Base-by-base conservation (phyloP, 2,797 vertebrate genomes). In the Sebastes cheni region DNA sequence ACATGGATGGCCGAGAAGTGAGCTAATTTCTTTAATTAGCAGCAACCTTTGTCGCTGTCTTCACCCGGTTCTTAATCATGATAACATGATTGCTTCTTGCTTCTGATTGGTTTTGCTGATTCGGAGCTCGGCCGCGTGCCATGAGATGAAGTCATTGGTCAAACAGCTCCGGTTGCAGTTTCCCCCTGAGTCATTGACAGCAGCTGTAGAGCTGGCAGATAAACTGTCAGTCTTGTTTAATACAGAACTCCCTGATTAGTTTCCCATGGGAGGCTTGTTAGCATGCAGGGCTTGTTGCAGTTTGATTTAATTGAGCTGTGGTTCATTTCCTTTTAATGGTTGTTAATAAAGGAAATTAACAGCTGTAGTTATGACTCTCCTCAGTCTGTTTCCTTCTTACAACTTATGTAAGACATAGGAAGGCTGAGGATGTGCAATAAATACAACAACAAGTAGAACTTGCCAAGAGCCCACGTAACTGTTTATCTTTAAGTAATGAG, bases 401-500 rank as follows among this genome's bases (percentile, higher is more conserved):
- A 11, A 6, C 42, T 54, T 18, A 6, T 69, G 18, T 13, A 12
- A 65, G 42, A 71, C 56, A 12, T 2, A 50, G 42, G 56, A 62
- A n/a, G 20, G 56, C 23, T 30, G 36, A 64, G 64, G 80, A 81
- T 76, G 76, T 67, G 4, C 27, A 62, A 10, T 50, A 20, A 42
- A 59, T 27, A 30, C 8, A 22, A 61, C 69, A 60, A 29, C 67
- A 27, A 23, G 69, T 58, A 81, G 73, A 81, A 86, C 72, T 87
- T 87, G 84, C 86, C 67, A 54, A 58, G 34, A 79, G 59, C 55
- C 36, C 6, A 2, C 30, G 56, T 73, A 75, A 82, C 39, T 54
- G 14, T 85, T 86, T 80, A 86, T 89, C 46, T 85, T 77, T 54
- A 84, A 74, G 64, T 27, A 55, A 78, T 94, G 89, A 94, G 79